Conservation (phyloP, 2,797 vertebrate species). For the Diplodus puntazzo region DNA sequence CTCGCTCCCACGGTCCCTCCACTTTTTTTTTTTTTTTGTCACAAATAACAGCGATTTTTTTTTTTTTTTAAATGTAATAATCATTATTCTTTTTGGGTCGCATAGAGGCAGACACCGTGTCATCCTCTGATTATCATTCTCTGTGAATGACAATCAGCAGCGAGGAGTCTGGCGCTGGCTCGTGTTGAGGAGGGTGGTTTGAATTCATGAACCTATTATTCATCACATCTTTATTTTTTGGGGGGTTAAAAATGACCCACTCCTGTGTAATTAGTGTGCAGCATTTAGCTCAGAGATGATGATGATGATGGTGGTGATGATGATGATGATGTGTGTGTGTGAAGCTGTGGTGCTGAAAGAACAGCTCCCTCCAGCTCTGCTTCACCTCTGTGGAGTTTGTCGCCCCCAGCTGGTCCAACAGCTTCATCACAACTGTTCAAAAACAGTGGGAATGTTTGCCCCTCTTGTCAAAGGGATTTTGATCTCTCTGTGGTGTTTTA, state of each 20-base stretch:
- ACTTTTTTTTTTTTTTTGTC: not conserved
- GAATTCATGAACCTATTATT: not conserved
- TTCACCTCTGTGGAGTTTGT: slow-evolving; percentile 63
- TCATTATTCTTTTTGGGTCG: too few relatives aligned
- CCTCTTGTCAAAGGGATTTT: not conserved
- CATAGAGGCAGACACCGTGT: not conserved
- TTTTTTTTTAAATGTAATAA: not conserved
- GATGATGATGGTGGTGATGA: too few relatives aligned
- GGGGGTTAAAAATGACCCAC: not conserved
- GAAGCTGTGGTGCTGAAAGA: slow-evolving; percentile 84
- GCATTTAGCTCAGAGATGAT: not conserved
- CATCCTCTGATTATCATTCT: slow-evolving; percentile 21
- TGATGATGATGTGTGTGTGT: not conserved
- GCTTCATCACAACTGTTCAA: slow-evolving; percentile 36
- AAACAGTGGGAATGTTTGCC: not conserved
- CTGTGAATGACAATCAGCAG: slow-evolving; percentile 2
- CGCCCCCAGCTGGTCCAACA: slow-evolving; percentile 62
- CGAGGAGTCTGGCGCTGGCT: not conserved
- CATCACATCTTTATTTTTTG: not conserved
- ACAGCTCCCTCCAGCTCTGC: slow-evolving; percentile 81
- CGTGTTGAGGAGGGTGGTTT: not conserved
- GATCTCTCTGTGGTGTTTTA: too few relatives aligned
- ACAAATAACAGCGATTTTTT: not conserved
- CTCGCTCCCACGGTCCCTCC: slow-evolving; percentile 10
- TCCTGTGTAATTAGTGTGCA: slow-evolving; percentile 15